These are phyloP conservation scores for Automeris io DNA, from an alignment of 2,888 invertebrate species.

Conservation along the genomic window DNA sequence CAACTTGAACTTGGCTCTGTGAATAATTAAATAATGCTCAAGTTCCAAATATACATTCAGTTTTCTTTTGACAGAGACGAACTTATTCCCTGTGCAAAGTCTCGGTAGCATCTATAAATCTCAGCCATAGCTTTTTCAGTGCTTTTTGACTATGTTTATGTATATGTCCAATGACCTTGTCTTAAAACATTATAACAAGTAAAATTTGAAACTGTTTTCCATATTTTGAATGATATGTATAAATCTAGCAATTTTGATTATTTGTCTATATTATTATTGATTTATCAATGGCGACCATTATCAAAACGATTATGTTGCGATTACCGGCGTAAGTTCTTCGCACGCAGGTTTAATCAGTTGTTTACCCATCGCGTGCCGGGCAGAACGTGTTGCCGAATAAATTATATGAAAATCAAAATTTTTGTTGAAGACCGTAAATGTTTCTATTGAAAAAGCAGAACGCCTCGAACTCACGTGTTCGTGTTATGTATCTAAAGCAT, in stretches of 20 bases:
- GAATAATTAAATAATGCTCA: no score
- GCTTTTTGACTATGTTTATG: no score
- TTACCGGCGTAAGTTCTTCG: conserved; percentile 20
- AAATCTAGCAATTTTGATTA: conserved; percentile 2
- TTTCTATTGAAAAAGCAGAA: neutral
- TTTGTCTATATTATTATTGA: conserved; percentile 9
- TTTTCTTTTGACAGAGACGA: no score
- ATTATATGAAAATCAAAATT: neutral
- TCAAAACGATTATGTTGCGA: conserved; percentile 35
- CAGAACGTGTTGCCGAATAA: conserved; percentile 6
- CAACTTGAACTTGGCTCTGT: no score
- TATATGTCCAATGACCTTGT: no score
- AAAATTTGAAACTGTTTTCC: no score
- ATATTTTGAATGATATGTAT: neutral
- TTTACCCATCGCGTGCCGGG: conserved; percentile 26
- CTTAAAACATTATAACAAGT: no score
- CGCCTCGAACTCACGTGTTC: neutral
- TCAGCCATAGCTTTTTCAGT: no score
- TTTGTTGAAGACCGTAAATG: no score
- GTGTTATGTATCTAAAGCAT: neutral
- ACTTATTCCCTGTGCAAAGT: no score
- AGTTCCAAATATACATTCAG: no score
- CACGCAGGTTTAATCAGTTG: conserved; percentile 36
- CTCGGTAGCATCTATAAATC: no score
- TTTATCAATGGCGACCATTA: conserved; percentile 26